phyloP scores from a whole-genome alignment of 2,888 invertebrate genomes.

The Lobophora halterata region DNA sequence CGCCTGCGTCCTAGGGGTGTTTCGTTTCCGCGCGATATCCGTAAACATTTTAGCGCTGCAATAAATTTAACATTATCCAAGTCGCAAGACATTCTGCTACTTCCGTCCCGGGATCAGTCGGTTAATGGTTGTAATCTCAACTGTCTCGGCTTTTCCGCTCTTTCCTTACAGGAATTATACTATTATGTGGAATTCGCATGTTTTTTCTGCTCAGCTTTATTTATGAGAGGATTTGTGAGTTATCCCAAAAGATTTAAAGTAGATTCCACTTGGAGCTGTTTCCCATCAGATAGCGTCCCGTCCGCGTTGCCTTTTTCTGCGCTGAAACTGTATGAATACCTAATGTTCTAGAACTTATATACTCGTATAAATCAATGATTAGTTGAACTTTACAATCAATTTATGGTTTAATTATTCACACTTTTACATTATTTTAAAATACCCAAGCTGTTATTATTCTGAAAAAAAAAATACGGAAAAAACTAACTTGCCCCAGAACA shows the following conservation, averaged over 20 bases:
- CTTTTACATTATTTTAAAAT: no score
- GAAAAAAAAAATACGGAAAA: constrained; percentile 11
- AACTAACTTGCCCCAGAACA: constrained; percentile 11
- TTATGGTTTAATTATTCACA: no score
- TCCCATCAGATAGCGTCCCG: no score
- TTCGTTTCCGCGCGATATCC: constrained; percentile 71
- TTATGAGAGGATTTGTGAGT: constrained; percentile 36
- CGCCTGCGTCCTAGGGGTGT: constrained; percentile 61
- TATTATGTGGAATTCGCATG: constrained; percentile 62
- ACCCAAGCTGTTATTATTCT: no score
- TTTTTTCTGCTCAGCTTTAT: constrained; percentile 45
- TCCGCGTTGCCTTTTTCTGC: no score
- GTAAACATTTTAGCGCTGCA: constrained; percentile 80
- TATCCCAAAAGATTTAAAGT: constrained; percentile 23
- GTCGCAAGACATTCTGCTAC: constrained; percentile 77
- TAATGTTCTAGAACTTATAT: no score
- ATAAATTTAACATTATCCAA: constrained; percentile 80
- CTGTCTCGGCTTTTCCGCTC: constrained; percentile 67
- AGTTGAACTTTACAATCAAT: no score
- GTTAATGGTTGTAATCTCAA: constrained; percentile 77
- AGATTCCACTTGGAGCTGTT: constrained; percentile 10
- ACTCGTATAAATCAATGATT: no score
- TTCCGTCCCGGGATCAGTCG: constrained; percentile 75
- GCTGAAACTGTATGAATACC: no score
- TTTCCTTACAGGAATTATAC: constrained; percentile 65